Evolutionary conservation across 2,888 invertebrate genomes (phyloP), one percentile per base, ranked within the genome.

Genomic region (Sesia bembeciformis): DNA sequence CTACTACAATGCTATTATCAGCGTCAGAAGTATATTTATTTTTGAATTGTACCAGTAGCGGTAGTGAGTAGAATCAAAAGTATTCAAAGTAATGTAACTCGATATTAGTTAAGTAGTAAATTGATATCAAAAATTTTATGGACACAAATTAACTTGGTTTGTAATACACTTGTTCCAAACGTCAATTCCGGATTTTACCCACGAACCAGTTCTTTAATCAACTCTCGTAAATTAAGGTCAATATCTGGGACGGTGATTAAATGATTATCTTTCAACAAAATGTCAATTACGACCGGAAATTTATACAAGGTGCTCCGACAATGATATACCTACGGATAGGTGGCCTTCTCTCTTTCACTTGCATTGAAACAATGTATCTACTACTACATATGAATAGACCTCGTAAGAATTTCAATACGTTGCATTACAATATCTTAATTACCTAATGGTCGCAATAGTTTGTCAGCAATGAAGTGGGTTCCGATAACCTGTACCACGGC

Each of bases 141-240:
- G 23, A 23, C 2, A 23, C 23, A 23, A 23, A 23, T 23, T 23
- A 23, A 23, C 23, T 23, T 23, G 23, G 23, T 23, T 23, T 23
- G 23, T 23, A 1, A 23, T 23, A 23, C 23, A 23, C 46, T 7
- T 23, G 46, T 46, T 46, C 57, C 54, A 61, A 65, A 67, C 67
- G 65, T 60, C 62, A 66, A 60, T 63, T 65, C 63, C 64, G 63
- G 61, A 59, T 62, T 60, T 60, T 63, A 65, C 58, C 64, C 67
- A 65, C 67, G 60, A 67, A 67, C 66, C 59, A 63, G 63, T 64
- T 59, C 59, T 66, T 43, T 23, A 23, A 4, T 46, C 23, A 46
- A 46, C 23, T 46, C 4, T 8, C n/a, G 8, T 23, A 46, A 23
- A 46, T 23, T 46, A 46, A 46, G 23, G 46, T 46, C 46, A 46